A percentile compares a stretch with the other conserved stretches of the same genome.
Conservation (phyloP, 1,140 invertebrate genomes). For the Cydia strobilella region DNA sequence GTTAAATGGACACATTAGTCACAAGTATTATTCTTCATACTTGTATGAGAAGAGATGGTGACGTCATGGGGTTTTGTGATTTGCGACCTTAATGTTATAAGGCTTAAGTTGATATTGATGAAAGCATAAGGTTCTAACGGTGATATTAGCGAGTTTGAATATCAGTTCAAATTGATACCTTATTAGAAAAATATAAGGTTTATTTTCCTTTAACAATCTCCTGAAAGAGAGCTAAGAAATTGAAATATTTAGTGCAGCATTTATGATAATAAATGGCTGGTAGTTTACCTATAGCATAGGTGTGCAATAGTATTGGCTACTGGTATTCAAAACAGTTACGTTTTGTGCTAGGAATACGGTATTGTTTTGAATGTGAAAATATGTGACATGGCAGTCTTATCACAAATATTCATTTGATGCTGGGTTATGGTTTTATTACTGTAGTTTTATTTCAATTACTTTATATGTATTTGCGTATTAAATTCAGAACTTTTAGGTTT, state of each 20-base stretch:
- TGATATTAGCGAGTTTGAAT: not conserved
- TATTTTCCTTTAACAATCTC: not conserved
- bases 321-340: not conserved
- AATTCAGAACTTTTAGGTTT: no score
- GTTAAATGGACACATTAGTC: constrained; percentile 13
- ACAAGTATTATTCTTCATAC: constrained; percentile 14
- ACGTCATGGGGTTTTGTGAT: not conserved
- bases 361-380: not conserved
- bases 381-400: not conserved
- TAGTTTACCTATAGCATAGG: not conserved
- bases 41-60: constrained; percentile 6
- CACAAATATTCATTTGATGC: constrained; percentile 3
- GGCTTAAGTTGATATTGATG: not conserved
- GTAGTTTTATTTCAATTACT: no score
- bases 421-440: not conserved
- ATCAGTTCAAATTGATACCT: not conserved
- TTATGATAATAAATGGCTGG: constrained; percentile 8
- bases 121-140: not conserved
- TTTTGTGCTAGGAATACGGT: not conserved
- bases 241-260: constrained; percentile 6
- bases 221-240: constrained; percentile 2
- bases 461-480: no score
- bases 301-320: not conserved
- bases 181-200: not conserved
- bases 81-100: not conserved